Evolutionary conservation across 92 coral and sea anemone species (phyloP).

Genomic region (Umimayanthus chanpuru): DNA sequence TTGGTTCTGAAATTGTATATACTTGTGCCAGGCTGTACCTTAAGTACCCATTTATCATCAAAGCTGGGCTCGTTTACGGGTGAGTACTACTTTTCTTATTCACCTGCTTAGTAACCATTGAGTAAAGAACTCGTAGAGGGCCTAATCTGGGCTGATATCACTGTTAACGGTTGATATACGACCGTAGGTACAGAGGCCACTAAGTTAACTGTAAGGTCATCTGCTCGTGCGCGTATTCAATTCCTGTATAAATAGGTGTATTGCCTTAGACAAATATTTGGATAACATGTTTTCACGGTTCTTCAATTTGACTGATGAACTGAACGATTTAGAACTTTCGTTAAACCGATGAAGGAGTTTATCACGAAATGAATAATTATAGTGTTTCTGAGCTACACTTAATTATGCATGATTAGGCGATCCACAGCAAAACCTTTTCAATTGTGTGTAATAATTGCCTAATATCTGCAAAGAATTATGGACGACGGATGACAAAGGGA

Average conservation of each 20-base stretch:
- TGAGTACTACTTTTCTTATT: neutral
- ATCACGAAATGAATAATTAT: neutral
- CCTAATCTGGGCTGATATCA: neutral
- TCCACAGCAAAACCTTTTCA: neutral
- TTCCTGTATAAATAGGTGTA: neutral
- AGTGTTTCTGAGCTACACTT: neutral
- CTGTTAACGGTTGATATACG: neutral
- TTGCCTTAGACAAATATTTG: neutral
- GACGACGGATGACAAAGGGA: constrained; percentile 32
- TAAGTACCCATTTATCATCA: constrained; percentile 1
- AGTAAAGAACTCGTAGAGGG: neutral
- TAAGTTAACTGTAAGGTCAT: neutral
- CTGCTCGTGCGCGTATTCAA: neutral
- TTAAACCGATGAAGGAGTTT: neutral
- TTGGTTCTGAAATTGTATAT: no score
- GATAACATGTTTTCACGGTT: neutral
- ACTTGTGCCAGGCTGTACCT: neutral
- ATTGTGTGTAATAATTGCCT: constrained; percentile 24
- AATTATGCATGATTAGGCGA: neutral
- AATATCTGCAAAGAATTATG: constrained; percentile 14
- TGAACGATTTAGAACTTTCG: neutral
- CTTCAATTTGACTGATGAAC: neutral
- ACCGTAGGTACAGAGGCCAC: neutral
- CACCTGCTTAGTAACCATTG: neutral
- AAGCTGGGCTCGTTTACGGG: neutral